Conservation (phyloP, 1,140 invertebrate genomes). For the Holcopasites calliopsidis region DNA sequence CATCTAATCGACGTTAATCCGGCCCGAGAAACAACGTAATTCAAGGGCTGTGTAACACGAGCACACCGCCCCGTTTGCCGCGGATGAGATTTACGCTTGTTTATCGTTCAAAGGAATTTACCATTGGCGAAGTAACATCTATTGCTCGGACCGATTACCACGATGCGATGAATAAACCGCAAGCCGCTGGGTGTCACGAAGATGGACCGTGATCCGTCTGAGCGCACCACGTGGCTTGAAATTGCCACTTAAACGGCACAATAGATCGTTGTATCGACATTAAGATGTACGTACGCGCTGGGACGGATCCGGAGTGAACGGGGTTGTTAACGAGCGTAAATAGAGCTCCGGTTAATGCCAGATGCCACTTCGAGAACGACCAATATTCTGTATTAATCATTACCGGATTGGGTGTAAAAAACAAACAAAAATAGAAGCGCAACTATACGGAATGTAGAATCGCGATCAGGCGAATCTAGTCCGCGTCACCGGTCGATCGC, state of each 20-base stretch:
- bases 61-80: no score
- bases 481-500: not conserved
- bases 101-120: slow-evolving; percentile 14
- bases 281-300: not conserved
- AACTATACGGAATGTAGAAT: no score
- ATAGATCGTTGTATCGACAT: not conserved
- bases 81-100: slow-evolving; percentile 12
- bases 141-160: not conserved
- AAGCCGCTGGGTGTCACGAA: slow-evolving; percentile 19
- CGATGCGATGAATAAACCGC: slow-evolving; percentile 16
- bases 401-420: no score
- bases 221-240: slow-evolving; percentile 31
- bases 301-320: not conserved
- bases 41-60: not conserved
- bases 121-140: slow-evolving; percentile 2
- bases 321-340: not conserved
- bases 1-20: not conserved
- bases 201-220: slow-evolving; percentile 22
- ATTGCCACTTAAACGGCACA: slow-evolving; percentile 33
- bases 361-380: no score
- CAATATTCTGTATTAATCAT: no score
- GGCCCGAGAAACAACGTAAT: not conserved
- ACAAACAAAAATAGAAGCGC: no score
- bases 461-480: not conserved
- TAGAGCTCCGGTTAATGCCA: not conserved